Conservation (phyloP, 2,797 vertebrate species). For the Coluber constrictor region DNA sequence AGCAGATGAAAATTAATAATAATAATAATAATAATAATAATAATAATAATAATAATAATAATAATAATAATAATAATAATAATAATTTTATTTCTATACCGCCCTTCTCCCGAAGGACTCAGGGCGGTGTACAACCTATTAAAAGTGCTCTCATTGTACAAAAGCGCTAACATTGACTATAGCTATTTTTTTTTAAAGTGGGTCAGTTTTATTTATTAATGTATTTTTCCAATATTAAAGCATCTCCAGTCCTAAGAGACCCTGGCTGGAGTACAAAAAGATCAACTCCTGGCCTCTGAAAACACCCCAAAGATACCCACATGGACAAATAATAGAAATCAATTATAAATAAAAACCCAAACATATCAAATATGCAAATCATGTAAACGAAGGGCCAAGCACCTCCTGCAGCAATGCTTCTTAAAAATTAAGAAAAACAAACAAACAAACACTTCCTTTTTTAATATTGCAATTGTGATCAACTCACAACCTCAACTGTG, state of each 20-base stretch:
- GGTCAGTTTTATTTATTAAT: not conserved
- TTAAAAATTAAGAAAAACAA: not conserved
- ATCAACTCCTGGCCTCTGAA: not conserved
- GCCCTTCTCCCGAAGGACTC: too few relatives aligned
- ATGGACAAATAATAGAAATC: not conserved
- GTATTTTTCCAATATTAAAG: not conserved
- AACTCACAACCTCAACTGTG: not conserved
- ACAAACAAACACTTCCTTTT: not conserved
- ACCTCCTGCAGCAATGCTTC: not conserved
- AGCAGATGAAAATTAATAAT: not conserved
- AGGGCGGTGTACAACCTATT: too few relatives aligned
- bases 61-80: too few relatives aligned
- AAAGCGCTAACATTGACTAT: not conserved
- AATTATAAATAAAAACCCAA: not conserved
- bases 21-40: too few relatives aligned
- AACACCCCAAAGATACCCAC: not conserved
- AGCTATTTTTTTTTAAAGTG: not conserved
- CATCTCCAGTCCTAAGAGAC: not conserved
- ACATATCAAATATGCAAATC: not conserved
- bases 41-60: too few relatives aligned
- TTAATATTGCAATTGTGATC: not conserved
- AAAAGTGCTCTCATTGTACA: too few relatives aligned
- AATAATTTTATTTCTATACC: too few relatives aligned
- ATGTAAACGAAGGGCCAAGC: not conserved
- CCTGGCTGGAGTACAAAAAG: not conserved